These are phyloP conservation scores for Hybognathus amarus DNA, from an alignment of 2,797 vertebrate genomes.

Conservation along the genomic window DNA sequence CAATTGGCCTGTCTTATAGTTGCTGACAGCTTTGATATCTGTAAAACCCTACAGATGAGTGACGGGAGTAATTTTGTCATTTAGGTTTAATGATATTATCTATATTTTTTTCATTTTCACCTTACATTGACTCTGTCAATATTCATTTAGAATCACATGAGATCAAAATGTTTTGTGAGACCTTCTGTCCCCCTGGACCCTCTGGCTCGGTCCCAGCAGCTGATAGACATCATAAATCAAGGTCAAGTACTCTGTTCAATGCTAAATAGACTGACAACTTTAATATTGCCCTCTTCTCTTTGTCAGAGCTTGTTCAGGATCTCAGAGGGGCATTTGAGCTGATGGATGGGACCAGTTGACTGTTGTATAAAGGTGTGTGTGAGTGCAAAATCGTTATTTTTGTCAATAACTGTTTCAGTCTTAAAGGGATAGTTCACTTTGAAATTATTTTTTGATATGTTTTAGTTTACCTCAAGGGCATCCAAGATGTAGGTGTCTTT, in stretches of 20 bases:
- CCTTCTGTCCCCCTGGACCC: neutral
- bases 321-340: conserved; percentile 17
- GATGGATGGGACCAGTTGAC: conserved; percentile 10
- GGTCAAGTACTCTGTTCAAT: conserved; percentile 1
- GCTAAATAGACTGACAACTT: conserved; percentile 4
- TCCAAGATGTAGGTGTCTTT: too few species aligned
- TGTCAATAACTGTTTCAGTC: conserved; percentile 3
- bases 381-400: neutral
- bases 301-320: neutral
- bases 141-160: neutral
- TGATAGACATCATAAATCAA: conserved; percentile 27
- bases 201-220: neutral
- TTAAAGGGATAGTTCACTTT: too few species aligned
- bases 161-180: neutral
- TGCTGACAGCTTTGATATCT: neutral
- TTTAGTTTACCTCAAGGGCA: too few species aligned
- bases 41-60: neutral
- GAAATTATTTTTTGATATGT: too few species aligned
- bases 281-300: conserved; percentile 11
- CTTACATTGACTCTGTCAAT: conserved; percentile 4
- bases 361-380: neutral
- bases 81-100: neutral
- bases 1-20: neutral
- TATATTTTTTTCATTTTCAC: neutral
- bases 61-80: neutral